Percentiles rank a stretch among this genome's conserved stretches.
These are phyloP conservation scores for Chirona hameri DNA, from an alignment of 2,888 invertebrate species.

Conservation along the genomic window DNA sequence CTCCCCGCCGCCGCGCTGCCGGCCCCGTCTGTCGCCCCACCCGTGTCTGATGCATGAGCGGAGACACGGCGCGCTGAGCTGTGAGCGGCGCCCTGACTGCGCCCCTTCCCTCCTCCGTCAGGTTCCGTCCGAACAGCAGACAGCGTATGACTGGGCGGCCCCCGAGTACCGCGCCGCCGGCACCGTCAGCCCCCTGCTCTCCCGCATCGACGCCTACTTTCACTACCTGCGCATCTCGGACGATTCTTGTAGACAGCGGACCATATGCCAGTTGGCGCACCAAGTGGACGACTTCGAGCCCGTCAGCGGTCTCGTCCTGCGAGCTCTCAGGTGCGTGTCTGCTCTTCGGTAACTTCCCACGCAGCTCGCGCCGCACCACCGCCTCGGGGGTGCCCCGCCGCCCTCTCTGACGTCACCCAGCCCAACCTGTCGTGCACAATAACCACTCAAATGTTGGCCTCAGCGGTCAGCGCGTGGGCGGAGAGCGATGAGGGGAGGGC, in stretches of 20 bases:
- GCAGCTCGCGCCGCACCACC: neutral
- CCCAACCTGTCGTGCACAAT: neutral
- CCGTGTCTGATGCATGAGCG: no score
- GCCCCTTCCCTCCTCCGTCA: neutral
- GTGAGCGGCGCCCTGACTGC: no score
- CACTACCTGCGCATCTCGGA: conserved; percentile 34
- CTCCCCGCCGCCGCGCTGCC: no score
- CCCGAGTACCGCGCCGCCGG: neutral
- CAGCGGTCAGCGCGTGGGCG: neutral
- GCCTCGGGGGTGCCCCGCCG: neutral
- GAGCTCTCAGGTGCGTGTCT: conserved; percentile 34
- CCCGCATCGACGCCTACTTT: conserved; percentile 36
- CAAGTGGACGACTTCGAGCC: conserved; percentile 30
- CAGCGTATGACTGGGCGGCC: neutral
- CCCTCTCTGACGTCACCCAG: neutral
- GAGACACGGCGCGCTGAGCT: no score
- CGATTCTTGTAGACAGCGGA: conserved; percentile 33
- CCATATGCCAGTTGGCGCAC: conserved; percentile 34
- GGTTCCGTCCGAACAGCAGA: neutral
- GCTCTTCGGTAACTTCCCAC: no score
- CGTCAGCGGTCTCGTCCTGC: conserved; percentile 34
- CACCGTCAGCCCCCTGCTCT: conserved; percentile 32
- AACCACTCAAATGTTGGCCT: neutral
- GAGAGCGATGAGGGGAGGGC: neutral
- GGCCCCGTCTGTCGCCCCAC: no score